Base-by-base conservation (phyloP, 2,888 invertebrate genomes). In the Ormyrus labotus region DNA sequence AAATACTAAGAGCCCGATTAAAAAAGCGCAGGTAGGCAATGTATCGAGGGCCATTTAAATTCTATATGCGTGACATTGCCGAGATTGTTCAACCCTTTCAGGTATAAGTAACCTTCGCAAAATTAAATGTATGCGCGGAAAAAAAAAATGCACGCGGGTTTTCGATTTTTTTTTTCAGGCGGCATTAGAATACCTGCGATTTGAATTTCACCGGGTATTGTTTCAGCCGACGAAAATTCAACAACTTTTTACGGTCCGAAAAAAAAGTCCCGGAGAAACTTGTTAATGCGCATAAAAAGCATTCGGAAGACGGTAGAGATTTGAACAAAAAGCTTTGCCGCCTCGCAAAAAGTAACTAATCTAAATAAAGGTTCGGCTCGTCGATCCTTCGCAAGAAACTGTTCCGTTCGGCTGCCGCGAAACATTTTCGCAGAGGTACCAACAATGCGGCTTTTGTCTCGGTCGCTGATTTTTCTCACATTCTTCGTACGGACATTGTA, bases 31-130 rank as follows among this genome's bases (percentile, higher is more conserved):
- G 67, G 68, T 63, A 76, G 6, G 9, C 34, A 51, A 68, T 69
- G 55, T 48, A 53, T 53, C 50, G 51, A 53, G 61, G 48, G 34
- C 34, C 63, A 76, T 76, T 77, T 70, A 69, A 77, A 77, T 77
- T 70, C 48, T n/a, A 48, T 57, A 34, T 11, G 69, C 63, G 53
- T 51, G 13, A 67, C 67, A 68, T 68, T 67, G 51, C 57, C 50
- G 34, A 69, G 55, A 77, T 77, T 77, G n/a, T 45, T n/a, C n/a
- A 77, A 77, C 70, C 70, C 77, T 61, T 53, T 70, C 77, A 77
- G 69, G 69, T 69, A 70, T 34, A 34, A 34, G 77, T 19, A 47
- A 6, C 13, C 51, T 53, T 76, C 19, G 68, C 77, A 53, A 64
- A 77, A 63, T 63, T 10, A 77, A 77, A 70, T 68, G 64, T 64